Percentiles rank a stretch among this genome's conserved stretches.
Evolutionary conservation across 2,113 vertebrate genomes (phyloP).

Genomic region (Ginglymostoma cirratum): DNA sequence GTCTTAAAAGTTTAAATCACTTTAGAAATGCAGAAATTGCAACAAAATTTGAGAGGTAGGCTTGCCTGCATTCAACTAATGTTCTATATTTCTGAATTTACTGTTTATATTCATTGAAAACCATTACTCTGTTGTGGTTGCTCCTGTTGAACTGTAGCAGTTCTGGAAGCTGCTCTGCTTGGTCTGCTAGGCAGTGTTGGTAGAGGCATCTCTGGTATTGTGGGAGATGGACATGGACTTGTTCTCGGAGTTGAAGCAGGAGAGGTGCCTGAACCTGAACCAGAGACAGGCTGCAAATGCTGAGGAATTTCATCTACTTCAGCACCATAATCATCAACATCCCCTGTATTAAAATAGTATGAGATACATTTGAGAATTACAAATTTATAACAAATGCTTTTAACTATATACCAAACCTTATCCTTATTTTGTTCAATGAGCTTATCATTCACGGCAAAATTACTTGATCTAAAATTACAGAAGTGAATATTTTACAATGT

Average conservation of each 20-base stretch:
- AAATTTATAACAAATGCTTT: not conserved
- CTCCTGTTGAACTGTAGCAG: conserved; percentile 41
- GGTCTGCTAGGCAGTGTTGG: conserved; percentile 65
- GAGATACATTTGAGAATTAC: not conserved
- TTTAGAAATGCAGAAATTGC: not conserved
- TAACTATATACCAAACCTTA: not conserved
- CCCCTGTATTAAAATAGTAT: conserved; percentile 59
- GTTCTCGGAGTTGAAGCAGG: conserved; percentile 76
- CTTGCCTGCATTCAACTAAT: not conserved
- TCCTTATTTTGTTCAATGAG: not conserved
- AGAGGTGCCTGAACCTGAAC: conserved; percentile 67
- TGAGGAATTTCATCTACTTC: conserved; percentile 91
- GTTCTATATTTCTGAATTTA: not conserved
- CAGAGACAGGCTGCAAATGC: conserved; percentile 73
- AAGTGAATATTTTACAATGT: not conserved
- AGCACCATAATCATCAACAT: conserved; percentile 77
- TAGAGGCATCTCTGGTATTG: conserved; percentile 64
- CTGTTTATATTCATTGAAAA: not conserved
- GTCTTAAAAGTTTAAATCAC: not conserved
- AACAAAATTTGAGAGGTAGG: not conserved
- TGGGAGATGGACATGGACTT: conserved; percentile 89
- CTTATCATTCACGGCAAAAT: not conserved
- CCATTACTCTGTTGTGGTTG: conserved; percentile 1
- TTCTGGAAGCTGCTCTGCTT: conserved; percentile 60
- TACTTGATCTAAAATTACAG: not conserved